phyloP scores from a whole-genome alignment of 2,113 vertebrate genomes.

The Phyllopteryx taeniolatus region DNA sequence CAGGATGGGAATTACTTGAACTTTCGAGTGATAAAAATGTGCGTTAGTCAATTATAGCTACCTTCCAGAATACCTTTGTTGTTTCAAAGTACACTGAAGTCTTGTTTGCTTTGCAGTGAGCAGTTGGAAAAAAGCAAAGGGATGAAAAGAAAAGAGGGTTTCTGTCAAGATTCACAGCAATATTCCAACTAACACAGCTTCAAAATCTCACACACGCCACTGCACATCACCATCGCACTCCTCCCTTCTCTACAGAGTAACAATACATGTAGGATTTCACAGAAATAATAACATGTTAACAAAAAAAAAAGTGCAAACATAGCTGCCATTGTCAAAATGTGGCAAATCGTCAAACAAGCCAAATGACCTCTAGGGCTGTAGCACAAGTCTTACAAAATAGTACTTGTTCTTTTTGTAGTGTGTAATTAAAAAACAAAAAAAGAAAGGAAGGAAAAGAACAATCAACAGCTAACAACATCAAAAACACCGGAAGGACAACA shows the following conservation, averaged over 20 bases:
- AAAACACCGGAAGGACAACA: constrained; percentile 62
- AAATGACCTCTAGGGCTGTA: constrained; percentile 56
- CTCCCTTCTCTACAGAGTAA: constrained; percentile 63
- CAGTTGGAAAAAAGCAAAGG: constrained; percentile 41
- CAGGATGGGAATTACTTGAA: constrained; percentile 21
- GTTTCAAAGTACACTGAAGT: constrained; percentile 42
- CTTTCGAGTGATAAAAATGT: constrained; percentile 26
- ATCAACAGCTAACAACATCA: constrained; percentile 54
- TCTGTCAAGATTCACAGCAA: constrained; percentile 75
- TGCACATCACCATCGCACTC: constrained; percentile 61
- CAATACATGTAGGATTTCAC: constrained; percentile 76
- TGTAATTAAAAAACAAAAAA: constrained; percentile 48
- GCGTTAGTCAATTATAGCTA: constrained; percentile 56
- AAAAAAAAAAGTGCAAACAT: constrained; percentile 77
- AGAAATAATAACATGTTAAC: constrained; percentile 77
- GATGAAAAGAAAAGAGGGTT: constrained; percentile 58
- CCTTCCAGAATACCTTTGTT: constrained; percentile 32
- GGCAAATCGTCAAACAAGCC: constrained; percentile 66
- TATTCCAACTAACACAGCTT: constrained; percentile 61
- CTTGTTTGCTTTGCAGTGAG: constrained; percentile 32
- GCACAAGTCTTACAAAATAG: constrained; percentile 71
- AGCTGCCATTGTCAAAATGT: constrained; percentile 70
- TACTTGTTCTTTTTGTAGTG: constrained; percentile 69
- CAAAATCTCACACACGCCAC: constrained; percentile 60
- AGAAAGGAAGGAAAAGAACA: constrained; percentile 21